Evolutionary conservation across 2,888 invertebrate species (phyloP).

Genomic region (Elaeidobius kamerunicus): DNA sequence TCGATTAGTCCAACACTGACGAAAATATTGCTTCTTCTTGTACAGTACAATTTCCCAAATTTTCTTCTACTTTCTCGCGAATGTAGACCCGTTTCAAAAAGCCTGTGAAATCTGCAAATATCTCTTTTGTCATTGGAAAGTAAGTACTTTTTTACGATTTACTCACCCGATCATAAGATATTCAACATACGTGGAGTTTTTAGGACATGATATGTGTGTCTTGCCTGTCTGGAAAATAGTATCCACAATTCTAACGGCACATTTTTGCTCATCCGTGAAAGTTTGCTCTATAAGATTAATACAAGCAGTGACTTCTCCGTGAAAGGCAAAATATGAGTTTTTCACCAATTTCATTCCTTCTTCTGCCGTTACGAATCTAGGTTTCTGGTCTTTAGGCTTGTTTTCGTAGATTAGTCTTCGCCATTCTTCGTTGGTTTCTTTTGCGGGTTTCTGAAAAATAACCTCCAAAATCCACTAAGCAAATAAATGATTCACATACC

Average conservation of each 20-base stretch:
- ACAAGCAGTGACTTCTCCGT: constrained; percentile 18
- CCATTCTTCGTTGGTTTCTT: constrained; percentile 20
- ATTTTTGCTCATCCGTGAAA: constrained; percentile 23
- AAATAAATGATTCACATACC: constrained; percentile 18
- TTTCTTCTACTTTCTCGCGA: constrained; percentile 11
- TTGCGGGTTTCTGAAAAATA: constrained; percentile 17
- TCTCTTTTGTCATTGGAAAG: neutral
- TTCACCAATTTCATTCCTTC: constrained; percentile 25
- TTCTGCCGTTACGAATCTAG: constrained; percentile 14
- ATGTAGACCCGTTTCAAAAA: constrained; percentile 25
- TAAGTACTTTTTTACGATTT: neutral
- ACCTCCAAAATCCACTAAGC: no score
- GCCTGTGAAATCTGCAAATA: constrained; percentile 21
- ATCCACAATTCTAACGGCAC: constrained; percentile 16
- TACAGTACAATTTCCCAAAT: constrained; percentile 17
- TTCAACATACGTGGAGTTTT: constrained; percentile 20
- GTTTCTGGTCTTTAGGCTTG: constrained; percentile 15
- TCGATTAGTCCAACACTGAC: constrained; percentile 24
- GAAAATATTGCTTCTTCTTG: constrained; percentile 13
- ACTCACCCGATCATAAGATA: constrained; percentile 25
- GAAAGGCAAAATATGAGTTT: constrained; percentile 26
- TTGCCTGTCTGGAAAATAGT: constrained; percentile 19
- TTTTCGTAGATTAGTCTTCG: constrained; percentile 25
- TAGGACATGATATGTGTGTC: constrained; percentile 14
- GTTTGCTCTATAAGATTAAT: constrained; percentile 12